phyloP scores from a whole-genome alignment of 2,113 vertebrate genomes.

The Leucosticte australis region DNA sequence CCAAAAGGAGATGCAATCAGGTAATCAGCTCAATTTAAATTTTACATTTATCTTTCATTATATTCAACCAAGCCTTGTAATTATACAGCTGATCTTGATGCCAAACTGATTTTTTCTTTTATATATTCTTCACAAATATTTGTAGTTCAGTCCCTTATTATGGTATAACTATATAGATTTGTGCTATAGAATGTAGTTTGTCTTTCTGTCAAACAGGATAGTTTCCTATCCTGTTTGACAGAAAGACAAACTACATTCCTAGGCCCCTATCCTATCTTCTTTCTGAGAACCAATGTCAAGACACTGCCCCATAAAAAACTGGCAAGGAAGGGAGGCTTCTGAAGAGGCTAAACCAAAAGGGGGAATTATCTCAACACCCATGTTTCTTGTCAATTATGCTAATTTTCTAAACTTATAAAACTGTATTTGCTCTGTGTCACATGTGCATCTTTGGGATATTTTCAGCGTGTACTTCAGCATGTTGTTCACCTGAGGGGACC shows the following conservation, averaged over 20 bases:
- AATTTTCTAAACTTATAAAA: not conserved
- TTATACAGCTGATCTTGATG: not conserved
- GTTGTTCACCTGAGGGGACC: not conserved
- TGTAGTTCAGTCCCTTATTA: not conserved
- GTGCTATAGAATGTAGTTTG: no score
- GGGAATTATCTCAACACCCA: not conserved
- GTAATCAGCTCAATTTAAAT: not conserved
- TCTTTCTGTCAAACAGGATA: no score
- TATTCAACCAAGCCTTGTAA: not conserved
- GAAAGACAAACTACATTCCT: not conserved
- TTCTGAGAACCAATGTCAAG: not conserved
- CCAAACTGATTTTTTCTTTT: not conserved
- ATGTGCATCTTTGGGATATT: rapidly evolving
- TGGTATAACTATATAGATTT: no score
- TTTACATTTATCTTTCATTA: not conserved
- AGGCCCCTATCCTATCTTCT: not conserved
- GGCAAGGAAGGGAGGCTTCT: not conserved
- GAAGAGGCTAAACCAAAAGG: not conserved
- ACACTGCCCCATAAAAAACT: not conserved
- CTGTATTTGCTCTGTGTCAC: not conserved
- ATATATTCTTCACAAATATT: not conserved
- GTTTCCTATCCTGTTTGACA: not conserved
- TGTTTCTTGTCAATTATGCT: not conserved
- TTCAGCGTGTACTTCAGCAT: rapidly evolving
- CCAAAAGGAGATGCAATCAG: not conserved